Conservation (phyloP, 2,113 vertebrate species). For the Bagarius yarrelli region DNA sequence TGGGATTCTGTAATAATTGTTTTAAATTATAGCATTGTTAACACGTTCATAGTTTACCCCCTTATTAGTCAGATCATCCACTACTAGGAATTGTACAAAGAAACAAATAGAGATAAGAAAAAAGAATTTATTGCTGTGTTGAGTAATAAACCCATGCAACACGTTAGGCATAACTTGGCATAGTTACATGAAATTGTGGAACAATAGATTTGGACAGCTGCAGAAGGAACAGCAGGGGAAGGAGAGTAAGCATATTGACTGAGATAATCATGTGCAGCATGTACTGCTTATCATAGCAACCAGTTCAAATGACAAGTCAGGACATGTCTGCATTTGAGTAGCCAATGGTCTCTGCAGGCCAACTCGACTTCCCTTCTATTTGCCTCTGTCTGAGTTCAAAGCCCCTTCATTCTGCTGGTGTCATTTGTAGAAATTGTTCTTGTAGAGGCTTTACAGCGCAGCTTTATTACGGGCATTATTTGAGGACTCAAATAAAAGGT, state of each 20-base stretch:
- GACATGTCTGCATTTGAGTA: conserved; percentile 54
- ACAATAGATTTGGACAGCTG: conserved; percentile 37
- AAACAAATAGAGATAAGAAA: neutral
- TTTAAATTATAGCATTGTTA: conserved; percentile 5
- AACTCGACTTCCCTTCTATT: conserved; percentile 11
- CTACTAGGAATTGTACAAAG: neutral
- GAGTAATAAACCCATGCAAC: neutral
- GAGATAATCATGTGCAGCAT: conserved; percentile 29
- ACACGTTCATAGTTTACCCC: neutral
- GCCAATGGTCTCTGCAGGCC: conserved; percentile 36
- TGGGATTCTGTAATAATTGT: neutral
- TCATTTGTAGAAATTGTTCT: neutral
- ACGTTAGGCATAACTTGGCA: neutral
- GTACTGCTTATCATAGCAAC: conserved; percentile 59
- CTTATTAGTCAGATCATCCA: neutral
- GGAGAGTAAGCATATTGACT: neutral
- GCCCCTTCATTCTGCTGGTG: conserved; percentile 30
- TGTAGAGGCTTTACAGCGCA: too few relatives aligned
- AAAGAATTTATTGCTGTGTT: neutral
- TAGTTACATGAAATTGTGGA: neutral
- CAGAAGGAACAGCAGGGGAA: conserved; percentile 3
- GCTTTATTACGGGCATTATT: neutral
- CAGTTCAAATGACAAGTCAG: conserved; percentile 54
- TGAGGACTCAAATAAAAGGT: neutral
- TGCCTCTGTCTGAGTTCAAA: conserved; percentile 1